Base-by-base conservation (phyloP, 2,888 invertebrate genomes). In the Creontiades dilutus region DNA sequence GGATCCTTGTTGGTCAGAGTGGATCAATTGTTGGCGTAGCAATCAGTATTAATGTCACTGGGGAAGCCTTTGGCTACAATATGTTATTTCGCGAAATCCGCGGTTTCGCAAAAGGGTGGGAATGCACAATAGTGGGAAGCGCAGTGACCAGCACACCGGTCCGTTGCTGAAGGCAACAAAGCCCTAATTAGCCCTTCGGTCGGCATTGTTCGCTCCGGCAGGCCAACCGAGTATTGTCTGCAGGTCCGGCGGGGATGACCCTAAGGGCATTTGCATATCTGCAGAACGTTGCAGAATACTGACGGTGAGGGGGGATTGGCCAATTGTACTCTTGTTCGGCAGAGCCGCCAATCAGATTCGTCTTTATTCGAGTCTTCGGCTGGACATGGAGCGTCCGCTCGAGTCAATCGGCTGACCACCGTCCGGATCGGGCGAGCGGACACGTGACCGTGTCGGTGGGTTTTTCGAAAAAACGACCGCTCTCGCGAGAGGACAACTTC, bases 241-340 rank as follows among this genome's bases (percentile, higher is more conserved):
- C 57, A 16, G 57, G 16, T 57, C 57, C n/a, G 16, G 57, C 23
- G 23, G 68, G 68, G 23, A 68, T 68, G 68, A 23, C 68, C 68
- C 68, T 27, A 7, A 27, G 27, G 68, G 68, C 68, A 68, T 68
- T 68, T 68, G 68, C 68, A 68, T 68, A 68, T 68, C 68, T 68
- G 68, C 68, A 13, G 23, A 68, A 27, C 68, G 68, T 68, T 68
- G 68, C 68, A 37, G 37, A 37, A 37, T 37, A 37, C 37, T 37
- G 37, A 37, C 7, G 7, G 52, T 16, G 23, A 23, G 23, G 23
- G n/a, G 61, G 61, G 61, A 2, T 2, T 2, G 19, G 37, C 37
- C 37, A 37, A 37, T 37, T 37, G 37, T 37, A 37, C 37, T 7
- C 37, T 37, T 37, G 19, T 23, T 19, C 27, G 23, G 23, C 61